Evolutionary conservation across 2,113 vertebrate species (phyloP), one percentile per base, ranked within the genome.

Genomic region (Eublepharis macularius): DNA sequence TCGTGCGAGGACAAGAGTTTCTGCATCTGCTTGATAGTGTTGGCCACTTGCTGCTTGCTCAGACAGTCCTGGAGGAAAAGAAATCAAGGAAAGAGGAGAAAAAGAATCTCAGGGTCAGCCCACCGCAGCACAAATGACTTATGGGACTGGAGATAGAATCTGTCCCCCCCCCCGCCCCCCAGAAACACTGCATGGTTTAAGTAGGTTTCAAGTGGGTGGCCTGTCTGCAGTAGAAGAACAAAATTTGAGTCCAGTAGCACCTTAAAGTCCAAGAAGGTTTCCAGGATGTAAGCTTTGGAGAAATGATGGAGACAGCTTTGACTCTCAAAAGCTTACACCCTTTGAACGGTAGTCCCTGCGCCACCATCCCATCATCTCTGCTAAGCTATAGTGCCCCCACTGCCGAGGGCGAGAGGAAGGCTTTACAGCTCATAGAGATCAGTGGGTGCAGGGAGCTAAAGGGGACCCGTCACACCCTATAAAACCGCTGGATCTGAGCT

Each of bases 1-100:
- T 98, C 98, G 39, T 98, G 97, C 0, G 93, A 94, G 0, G 95
- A 95, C 14, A 98, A 95, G 87, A 98, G 95, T 87, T 97, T 98
- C 95, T 98, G 97, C 87, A 97, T 95, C 93, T 98, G 97, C 74
- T 89, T 95, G 75, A 98, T 89, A 1, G 83, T 87, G 0, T 90
- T 92, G 34, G 98, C 96, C 0, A 94, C 91, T 69, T 97, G 97
- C 86, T 94, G 96, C 77, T 86, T 93, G 86, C 93, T 95, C 7
- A 95, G 88, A 90, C 98, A 98, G 86, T 96, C 96, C 97, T 98
- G 81, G 16, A 36, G 43, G 17, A 9, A 65, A 1, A 2, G 2
- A 49, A 2, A 29, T 57, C 54, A 17, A 12, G 14, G 11, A 10
- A 10, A 39, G 29, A 21, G 3, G 16, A 32, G 16, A 1, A 34